Evolutionary conservation across 2,113 vertebrate species (phyloP).

Genomic region (Piprites chloris): DNA sequence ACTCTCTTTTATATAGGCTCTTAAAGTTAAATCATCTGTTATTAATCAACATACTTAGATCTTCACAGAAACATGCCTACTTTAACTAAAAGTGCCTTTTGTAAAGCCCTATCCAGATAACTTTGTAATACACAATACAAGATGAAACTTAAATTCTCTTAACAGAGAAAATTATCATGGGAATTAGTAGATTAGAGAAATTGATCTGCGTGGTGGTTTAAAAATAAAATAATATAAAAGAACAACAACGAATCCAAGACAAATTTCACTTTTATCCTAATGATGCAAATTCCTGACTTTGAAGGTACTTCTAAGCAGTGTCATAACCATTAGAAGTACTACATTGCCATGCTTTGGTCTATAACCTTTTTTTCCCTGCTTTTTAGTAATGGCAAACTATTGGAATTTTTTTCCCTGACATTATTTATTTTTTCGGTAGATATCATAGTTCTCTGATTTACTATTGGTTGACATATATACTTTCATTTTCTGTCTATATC

Average conservation of each 20-base stretch:
- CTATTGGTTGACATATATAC: background rate
- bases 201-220: background rate
- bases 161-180: background rate
- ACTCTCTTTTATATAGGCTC: background rate
- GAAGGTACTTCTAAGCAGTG: background rate
- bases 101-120: background rate
- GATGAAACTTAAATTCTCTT: background rate
- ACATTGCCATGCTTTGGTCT: background rate
- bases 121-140: background rate
- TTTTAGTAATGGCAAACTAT: background rate
- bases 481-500: slow-evolving; percentile 7
- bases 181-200: background rate
- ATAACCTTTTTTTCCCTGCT: background rate
- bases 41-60: background rate
- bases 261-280: background rate
- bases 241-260: fast-evolving
- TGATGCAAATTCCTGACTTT: background rate
- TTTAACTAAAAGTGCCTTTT: background rate
- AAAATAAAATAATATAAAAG: background rate
- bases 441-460: background rate
- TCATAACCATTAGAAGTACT: background rate
- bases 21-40: background rate
- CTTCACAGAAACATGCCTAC: background rate
- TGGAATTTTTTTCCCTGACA: background rate
- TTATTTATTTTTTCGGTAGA: slow-evolving; percentile 38